Evolutionary conservation across 1,140 invertebrate species (phyloP).

Genomic region (Brevipalpus yothersi): DNA sequence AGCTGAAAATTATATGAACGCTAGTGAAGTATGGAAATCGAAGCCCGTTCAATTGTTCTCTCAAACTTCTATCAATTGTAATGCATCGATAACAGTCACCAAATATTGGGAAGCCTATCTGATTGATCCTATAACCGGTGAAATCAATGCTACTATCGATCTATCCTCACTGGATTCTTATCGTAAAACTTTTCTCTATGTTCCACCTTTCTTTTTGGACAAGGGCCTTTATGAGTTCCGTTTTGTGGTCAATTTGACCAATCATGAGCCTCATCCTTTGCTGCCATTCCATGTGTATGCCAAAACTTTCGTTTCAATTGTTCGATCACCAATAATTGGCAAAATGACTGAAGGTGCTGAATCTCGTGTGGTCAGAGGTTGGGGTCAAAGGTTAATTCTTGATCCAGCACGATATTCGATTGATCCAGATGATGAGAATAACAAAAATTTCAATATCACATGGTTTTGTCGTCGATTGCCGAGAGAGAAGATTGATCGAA

Average conservation of each 20-base stretch:
- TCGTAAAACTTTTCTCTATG: constrained; percentile 16
- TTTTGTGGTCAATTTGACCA: constrained; percentile 15
- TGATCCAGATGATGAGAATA: constrained; percentile 14
- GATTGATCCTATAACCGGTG: constrained; percentile 11
- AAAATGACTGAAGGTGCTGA: constrained; percentile 15
- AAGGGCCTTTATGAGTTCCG: constrained; percentile 14
- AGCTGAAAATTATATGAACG: constrained; percentile 4
- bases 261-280: constrained; percentile 6
- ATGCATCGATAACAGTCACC: constrained; percentile 10
- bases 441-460: constrained; percentile 15
- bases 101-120: constrained; percentile 11
- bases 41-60: constrained; percentile 15
- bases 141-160: constrained; percentile 12
- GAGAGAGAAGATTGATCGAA: constrained; percentile 9
- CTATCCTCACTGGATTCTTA: constrained; percentile 14
- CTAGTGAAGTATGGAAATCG: constrained; percentile 9
- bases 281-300: constrained; percentile 9
- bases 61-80: constrained; percentile 13
- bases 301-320: constrained; percentile 12
- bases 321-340: constrained; percentile 15
- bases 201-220: constrained; percentile 14
- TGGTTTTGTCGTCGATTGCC: constrained; percentile 14
- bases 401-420: constrained; percentile 14
- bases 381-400: constrained; percentile 13
- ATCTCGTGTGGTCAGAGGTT: constrained; percentile 14